phyloP scores from a whole-genome alignment of 2,888 invertebrate genomes.

The Melieria omissa region DNA sequence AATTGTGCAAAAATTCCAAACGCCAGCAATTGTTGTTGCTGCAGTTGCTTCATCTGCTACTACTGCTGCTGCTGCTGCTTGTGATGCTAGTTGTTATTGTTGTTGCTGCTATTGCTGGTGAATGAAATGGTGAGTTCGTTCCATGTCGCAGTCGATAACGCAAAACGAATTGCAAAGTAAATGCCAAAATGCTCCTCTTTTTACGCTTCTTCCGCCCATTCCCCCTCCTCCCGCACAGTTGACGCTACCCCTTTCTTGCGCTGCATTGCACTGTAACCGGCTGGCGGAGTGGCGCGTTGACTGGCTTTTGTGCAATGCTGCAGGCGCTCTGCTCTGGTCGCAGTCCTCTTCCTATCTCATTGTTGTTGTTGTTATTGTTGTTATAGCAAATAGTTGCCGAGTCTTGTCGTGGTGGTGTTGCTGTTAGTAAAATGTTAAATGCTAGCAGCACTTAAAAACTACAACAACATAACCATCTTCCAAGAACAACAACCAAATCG shows the following conservation, averaged over 20 bases:
- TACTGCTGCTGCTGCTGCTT: not conserved
- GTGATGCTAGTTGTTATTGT: conserved; percentile 1
- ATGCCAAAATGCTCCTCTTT: not conserved
- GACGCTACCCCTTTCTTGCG: too few species aligned
- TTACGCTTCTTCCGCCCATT: not conserved
- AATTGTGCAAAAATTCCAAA: conserved; percentile 35
- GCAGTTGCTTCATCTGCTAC: not conserved
- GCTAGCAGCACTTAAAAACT: too few species aligned
- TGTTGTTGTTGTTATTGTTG: not conserved
- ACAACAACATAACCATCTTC: too few species aligned
- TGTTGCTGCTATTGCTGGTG: conserved; percentile 13
- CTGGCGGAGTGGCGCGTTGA: too few species aligned
- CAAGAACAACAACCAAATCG: conserved; percentile 2
- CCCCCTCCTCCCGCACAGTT: not conserved
- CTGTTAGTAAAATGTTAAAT: too few species aligned
- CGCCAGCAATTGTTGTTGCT: conserved; percentile 29
- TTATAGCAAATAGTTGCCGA: not conserved
- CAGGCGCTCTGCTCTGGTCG: too few species aligned
- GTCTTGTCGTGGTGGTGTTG: not conserved
- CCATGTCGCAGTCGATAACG: conserved; percentile 26
- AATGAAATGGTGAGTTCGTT: conserved; percentile 14
- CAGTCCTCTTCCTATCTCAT: too few species aligned
- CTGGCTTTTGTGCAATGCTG: too few species aligned
- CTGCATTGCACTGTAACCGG: too few species aligned
- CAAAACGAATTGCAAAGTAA: conserved; percentile 17